Evolutionary conservation across 2,888 invertebrate genomes (phyloP), one percentile per base, ranked within the genome.

Genomic region (Clanis bilineata): DNA sequence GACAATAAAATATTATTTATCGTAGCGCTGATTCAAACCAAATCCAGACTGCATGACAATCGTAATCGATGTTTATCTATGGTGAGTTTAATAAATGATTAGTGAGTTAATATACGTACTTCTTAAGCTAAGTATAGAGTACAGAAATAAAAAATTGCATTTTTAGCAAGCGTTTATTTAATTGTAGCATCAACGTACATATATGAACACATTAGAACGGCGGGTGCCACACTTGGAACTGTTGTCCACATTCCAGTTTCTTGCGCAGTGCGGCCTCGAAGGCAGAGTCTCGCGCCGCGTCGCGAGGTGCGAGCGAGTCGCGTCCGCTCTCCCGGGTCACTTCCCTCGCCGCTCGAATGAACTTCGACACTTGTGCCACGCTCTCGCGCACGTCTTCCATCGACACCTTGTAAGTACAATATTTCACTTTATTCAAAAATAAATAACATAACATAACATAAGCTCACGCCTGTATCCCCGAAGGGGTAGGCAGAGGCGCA

Each of bases 211-310:
- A 85, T 86, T 76, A 90, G 62, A 85, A 86, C 1, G 92, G 91
- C 57, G 94, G 94, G 75, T 93, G 85, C 94, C 94, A 94, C 80
- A 94, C 93, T 91, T 90, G 81, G 51, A 92, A 88, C 59, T 86
- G 77, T 1, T 90, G 83, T 68, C 92, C 92, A 80, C 90, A 93
- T 69, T 89, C 92, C 72, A 93, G 88, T 81, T 94, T 91, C 83
- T 93, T 92, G 71, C 93, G 88, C 68, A 93, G 86, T 67, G 87
- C 85, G 64, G 85, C 83, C 70, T 92, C 92, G 67, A 90, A 83
- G 51, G 79, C 74, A 62, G 85, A 89, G 86, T 94, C 94, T 25
- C 89, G 80, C 18, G 85, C 77, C 7, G 81, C 74, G 75, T 91
- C 92, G n/a, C 88, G 82, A 3, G 86, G 80, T 21, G 80, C 85